Conservation (phyloP, 2,888 invertebrate genomes). For the Diaphora mendica region DNA sequence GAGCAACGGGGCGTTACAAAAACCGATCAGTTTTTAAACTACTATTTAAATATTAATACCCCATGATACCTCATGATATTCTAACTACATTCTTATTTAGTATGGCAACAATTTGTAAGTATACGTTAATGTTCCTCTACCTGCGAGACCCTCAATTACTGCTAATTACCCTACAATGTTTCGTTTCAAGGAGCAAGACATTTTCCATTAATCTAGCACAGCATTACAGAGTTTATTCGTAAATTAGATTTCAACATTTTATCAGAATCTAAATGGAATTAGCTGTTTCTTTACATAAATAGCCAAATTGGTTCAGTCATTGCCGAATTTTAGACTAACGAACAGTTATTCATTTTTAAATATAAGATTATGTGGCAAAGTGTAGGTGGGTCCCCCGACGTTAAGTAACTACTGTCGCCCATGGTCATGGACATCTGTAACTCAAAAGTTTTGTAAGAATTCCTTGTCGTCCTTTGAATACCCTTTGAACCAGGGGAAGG, state of each 20-base stretch:
- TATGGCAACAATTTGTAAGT: not conserved
- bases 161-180: conserved; percentile 37
- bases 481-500: too few species aligned
- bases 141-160: conserved; percentile 29
- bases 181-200: conserved; percentile 42
- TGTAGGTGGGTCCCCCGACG: too few species aligned
- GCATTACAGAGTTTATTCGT: conserved; percentile 38
- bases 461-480: too few species aligned
- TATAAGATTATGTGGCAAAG: too few species aligned
- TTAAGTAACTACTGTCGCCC: too few species aligned
- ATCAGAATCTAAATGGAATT: conserved; percentile 34
- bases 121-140: not conserved
- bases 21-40: not conserved
- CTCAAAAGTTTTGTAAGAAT: too few species aligned
- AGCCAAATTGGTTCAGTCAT: too few species aligned
- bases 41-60: not conserved
- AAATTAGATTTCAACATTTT: conserved; percentile 46
- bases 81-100: not conserved
- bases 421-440: too few species aligned
- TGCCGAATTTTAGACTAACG: too few species aligned
- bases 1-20: not conserved
- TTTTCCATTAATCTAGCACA: conserved; percentile 35
- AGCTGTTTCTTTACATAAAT: too few species aligned
- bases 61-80: too few species aligned
- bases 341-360: too few species aligned